Conservation (phyloP, 2,113 vertebrate species). For the Tetrao urogallus region DNA sequence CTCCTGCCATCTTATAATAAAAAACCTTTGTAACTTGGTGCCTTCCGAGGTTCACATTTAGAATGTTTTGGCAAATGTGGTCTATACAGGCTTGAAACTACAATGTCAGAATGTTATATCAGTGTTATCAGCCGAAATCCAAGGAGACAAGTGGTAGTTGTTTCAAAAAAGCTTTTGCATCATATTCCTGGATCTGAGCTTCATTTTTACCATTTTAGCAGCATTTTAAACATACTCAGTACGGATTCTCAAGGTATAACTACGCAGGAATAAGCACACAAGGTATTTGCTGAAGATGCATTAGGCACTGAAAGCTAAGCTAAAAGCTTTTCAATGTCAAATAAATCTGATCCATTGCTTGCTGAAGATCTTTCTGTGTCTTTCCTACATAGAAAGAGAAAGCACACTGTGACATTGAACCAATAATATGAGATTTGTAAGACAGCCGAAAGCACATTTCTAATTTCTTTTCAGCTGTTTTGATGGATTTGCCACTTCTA, state of each 20-base stretch:
- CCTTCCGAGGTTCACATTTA: not conserved
- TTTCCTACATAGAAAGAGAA: not conserved
- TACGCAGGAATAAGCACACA: not conserved
- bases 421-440: not conserved
- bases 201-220: not conserved
- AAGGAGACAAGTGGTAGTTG: not conserved
- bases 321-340: not conserved
- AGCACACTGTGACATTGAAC: rapidly evolving
- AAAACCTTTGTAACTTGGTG: not conserved
- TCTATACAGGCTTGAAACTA: not conserved
- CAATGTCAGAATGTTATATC: not conserved
- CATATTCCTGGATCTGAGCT: not conserved
- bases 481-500: not conserved
- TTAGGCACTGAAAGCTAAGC: not conserved
- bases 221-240: not conserved
- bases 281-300: not conserved
- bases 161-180: not conserved
- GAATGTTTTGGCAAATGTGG: not conserved
- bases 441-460: not conserved
- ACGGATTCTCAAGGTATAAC: not conserved
- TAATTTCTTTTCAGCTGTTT: not conserved
- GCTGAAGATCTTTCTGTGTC: not conserved
- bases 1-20: not conserved
- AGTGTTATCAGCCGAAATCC: not conserved
- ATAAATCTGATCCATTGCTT: not conserved